Conservation (phyloP, 2,113 vertebrate genomes). For the Perccottus glenii region DNA sequence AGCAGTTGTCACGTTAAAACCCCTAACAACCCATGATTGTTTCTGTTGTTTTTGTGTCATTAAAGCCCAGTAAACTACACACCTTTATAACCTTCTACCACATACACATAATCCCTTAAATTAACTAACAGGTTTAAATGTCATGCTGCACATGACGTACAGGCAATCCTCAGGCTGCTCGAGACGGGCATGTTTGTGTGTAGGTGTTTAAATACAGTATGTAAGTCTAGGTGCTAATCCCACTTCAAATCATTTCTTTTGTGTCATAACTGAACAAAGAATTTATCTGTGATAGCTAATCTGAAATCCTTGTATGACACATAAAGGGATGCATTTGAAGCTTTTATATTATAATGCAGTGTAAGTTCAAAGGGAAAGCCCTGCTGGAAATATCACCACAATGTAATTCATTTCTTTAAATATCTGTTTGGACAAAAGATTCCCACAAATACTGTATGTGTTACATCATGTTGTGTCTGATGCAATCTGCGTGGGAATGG, state of each 20-base stretch:
- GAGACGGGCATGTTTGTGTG: constrained; percentile 17
- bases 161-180: constrained; percentile 38
- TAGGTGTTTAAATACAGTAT: neutral
- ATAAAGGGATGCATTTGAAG: too few species aligned
- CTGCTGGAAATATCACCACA: neutral
- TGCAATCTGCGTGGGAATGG: constrained; percentile 28
- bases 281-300: neutral
- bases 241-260: neutral
- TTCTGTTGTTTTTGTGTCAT: constrained; percentile 5
- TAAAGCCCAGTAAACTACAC: constrained; percentile 53
- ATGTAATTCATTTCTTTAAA: constrained; percentile 5
- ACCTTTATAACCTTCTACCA: constrained; percentile 53
- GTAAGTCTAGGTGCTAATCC: neutral
- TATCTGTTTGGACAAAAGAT: constrained; percentile 21
- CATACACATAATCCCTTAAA: constrained; percentile 70
- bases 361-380: neutral
- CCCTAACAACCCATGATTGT: neutral
- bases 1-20: constrained; percentile 1
- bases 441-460: constrained; percentile 20
- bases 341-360: too few species aligned
- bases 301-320: too few species aligned
- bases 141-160: constrained; percentile 54
- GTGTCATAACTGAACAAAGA: neutral
- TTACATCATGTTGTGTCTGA: constrained; percentile 54
- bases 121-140: constrained; percentile 71